Conservation (phyloP, 1,140 invertebrate genomes). For the Drosophila nigrodunni region DNA sequence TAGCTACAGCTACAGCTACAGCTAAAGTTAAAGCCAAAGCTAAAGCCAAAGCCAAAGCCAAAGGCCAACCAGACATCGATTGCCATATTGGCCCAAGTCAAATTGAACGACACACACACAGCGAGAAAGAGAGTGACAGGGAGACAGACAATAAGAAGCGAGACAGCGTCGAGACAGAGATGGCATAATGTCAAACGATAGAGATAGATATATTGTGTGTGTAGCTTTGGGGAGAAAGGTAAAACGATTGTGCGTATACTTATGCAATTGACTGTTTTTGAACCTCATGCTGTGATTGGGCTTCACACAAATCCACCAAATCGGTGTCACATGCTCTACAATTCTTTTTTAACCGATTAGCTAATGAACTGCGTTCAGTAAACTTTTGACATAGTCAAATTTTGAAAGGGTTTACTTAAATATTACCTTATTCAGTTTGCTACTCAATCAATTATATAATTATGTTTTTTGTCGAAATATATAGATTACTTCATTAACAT, state of each 20-base stretch:
- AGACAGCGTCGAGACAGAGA: constrained; percentile 1
- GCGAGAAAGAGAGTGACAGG: neutral
- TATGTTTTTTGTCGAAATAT: too few species aligned
- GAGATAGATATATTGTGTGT: neutral
- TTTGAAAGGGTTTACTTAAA: neutral
- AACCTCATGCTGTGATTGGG: constrained; percentile 56
- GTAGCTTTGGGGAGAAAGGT: constrained; percentile 35
- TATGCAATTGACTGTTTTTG: constrained; percentile 36
- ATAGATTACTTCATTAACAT: too few species aligned
- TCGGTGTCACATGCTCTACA: constrained; percentile 59
- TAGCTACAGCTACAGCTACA: constrained; percentile 5
- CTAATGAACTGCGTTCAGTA: neutral
- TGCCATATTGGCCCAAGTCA: constrained; percentile 66
- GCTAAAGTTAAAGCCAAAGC: constrained; percentile 7
- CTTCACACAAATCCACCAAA: constrained; percentile 53
- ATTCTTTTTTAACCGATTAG: constrained; percentile 1
- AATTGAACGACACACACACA: constrained; percentile 48
- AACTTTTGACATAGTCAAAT: neutral
- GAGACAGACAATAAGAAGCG: neutral
- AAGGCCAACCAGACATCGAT: constrained; percentile 61
- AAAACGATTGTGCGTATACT: constrained; percentile 26
- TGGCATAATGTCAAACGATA: neutral
- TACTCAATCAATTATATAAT: too few species aligned
- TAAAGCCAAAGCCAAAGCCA: constrained; percentile 30
- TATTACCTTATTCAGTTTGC: neutral